Conservation (phyloP, 2,888 invertebrate species). For the Reticulitermes lucifugus region DNA sequence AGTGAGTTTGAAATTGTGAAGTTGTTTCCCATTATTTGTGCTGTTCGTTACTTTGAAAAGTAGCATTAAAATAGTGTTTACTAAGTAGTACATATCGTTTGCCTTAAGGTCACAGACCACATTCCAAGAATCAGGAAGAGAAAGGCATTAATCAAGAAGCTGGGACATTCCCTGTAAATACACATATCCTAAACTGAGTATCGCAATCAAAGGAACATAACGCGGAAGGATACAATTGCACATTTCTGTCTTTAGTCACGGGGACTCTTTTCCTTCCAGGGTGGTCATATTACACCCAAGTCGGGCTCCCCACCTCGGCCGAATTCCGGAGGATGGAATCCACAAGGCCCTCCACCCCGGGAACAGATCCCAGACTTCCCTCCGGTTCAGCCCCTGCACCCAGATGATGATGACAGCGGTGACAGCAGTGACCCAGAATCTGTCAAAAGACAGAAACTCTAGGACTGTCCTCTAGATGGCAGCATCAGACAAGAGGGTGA, state of each 20-base stretch:
- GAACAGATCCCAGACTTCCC: slow-evolving; percentile 56
- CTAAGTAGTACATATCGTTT: too few species aligned
- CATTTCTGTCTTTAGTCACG: neutral
- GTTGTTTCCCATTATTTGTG: too few species aligned
- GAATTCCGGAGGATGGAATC: slow-evolving; percentile 47
- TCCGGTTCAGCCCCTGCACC: slow-evolving; percentile 53
- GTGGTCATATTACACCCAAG: slow-evolving; percentile 51
- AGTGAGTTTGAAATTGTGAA: too few species aligned
- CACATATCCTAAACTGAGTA: too few species aligned
- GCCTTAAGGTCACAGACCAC: too few species aligned
- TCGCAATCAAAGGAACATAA: neutral
- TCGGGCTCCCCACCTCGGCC: slow-evolving; percentile 49
- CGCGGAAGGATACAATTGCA: neutral
- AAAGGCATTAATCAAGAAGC: too few species aligned
- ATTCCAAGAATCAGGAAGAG: too few species aligned
- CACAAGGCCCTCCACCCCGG: slow-evolving; percentile 49
- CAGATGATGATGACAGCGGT: slow-evolving; percentile 53
- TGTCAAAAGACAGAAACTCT: slow-evolving; percentile 56
- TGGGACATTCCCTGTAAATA: too few species aligned
- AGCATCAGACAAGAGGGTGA: slow-evolving; percentile 1
- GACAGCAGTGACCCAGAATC: slow-evolving; percentile 51
- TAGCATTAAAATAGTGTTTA: too few species aligned
- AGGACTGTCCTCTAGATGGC: slow-evolving; percentile 47
- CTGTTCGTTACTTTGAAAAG: too few species aligned
- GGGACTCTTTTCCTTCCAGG: slow-evolving; percentile 37